phyloP scores from a whole-genome alignment of 1,140 invertebrate genomes.

The Trinorchestia longiramus region DNA sequence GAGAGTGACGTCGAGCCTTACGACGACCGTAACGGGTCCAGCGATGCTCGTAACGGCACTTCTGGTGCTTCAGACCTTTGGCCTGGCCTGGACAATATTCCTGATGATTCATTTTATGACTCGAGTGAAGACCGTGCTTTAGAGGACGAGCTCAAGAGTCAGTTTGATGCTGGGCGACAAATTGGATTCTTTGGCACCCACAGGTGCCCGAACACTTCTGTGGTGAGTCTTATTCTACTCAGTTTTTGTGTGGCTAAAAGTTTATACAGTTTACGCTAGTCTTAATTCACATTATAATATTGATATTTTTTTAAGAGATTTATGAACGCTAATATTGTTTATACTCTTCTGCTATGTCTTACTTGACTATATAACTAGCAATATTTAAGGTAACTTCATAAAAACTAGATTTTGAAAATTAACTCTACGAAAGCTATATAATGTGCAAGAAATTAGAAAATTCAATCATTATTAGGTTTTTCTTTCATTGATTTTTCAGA shows the following conservation, averaged over 20 bases:
- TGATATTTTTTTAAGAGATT: neutral
- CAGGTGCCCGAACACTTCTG: slow-evolving; percentile 4
- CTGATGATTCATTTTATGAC: neutral
- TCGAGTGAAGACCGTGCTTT: neutral
- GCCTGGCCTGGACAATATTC: neutral
- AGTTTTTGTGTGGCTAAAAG: neutral
- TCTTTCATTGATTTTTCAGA: neutral
- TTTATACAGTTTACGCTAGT: neutral
- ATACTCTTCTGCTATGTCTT: neutral
- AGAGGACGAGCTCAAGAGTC: neutral
- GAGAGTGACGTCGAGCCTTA: neutral
- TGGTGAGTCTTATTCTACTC: neutral
- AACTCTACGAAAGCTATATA: neutral
- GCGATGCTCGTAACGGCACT: neutral
- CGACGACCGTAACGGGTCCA: neutral
- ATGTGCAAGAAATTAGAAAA: neutral
- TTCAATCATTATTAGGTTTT: neutral
- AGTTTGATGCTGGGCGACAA: slow-evolving; percentile 17
- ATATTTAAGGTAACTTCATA: neutral
- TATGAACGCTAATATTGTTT: neutral
- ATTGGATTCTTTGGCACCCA: slow-evolving; percentile 37
- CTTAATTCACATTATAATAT: neutral
- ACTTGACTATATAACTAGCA: neutral
- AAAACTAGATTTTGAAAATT: neutral
- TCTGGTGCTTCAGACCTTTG: neutral